Evolutionary conservation across 2,797 vertebrate genomes (phyloP), one percentile per base, ranked within the genome.

Genomic region (Myotis vivesi): DNA sequence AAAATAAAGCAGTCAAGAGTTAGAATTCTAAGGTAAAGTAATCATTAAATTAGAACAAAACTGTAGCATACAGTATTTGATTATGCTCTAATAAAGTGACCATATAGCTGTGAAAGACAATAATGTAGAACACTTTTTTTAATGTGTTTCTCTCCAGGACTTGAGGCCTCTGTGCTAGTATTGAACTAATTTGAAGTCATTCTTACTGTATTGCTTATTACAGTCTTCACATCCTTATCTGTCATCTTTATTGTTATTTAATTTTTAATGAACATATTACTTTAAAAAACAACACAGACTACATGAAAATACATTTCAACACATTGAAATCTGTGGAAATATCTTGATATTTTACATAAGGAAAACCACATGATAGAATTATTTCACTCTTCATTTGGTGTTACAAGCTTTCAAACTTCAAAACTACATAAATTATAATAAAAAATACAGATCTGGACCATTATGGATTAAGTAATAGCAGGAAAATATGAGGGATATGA

Each of bases 21-120:
- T n/a, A 80, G 28, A 96, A 59, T 77, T 94, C 92, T 80, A 87
- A 90, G 49, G 25, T 89, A 57, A 93, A 77, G 87, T 53, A 93
- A 79, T 22, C 46, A 11, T 80, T 82, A 59, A 84, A 71, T 75
- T 53, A 8, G n/a, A 44, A 4, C 20, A 76, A 94, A 87, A 96
- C 12, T 68, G 0, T 12, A 82, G 25, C 44, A 51, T 81, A 75
- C 86, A 79, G 36, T 84, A 72, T 77, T 41, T 88, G 25, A 8
- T 5, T 94, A 28, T 44, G 59, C 68, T 68, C 72, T 80, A 7
- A 44, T 41, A 88, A 77, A 30, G 68, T 76, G 49, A 62, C 19
- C 22, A 17, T 53, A 49, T 55, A 68, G 25, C 36, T 77, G 15
- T n/a, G 66, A 86, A 85, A 92, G 12, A 59, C 3, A 93, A 77